phyloP scores from a whole-genome alignment of 2,888 invertebrate genomes.

The Cyaniris semiargus region DNA sequence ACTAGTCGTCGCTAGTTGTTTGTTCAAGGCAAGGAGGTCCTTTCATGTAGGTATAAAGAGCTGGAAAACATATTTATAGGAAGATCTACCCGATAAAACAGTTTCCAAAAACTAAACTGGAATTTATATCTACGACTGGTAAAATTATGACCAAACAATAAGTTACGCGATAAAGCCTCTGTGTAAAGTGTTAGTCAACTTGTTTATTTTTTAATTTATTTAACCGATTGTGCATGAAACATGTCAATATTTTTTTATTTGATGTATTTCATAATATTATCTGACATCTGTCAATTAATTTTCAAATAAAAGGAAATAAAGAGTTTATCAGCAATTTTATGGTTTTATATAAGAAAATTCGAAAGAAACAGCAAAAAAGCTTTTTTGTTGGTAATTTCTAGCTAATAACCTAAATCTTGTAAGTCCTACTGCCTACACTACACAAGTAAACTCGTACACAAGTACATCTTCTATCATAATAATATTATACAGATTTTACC shows the following conservation, averaged over 20 bases:
- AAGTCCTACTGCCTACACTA: too few species aligned
- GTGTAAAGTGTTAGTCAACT: neutral
- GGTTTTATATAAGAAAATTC: neutral
- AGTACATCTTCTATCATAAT: neutral
- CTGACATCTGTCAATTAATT: neutral
- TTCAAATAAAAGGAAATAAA: neutral
- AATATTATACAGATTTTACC: too few species aligned
- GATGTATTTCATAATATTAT: too few species aligned
- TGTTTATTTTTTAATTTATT: neutral
- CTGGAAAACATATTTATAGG: neutral
- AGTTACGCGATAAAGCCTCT: neutral
- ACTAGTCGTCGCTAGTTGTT: conserved; percentile 42
- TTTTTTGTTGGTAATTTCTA: neutral
- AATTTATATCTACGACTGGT: neutral
- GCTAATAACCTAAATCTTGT: neutral
- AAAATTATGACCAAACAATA: neutral
- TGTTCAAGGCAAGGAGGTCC: conserved; percentile 33
- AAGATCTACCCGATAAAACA: neutral
- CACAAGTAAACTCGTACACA: neutral
- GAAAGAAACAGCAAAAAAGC: neutral
- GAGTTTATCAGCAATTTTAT: neutral
- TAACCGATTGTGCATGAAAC: too few species aligned
- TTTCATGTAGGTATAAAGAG: neutral
- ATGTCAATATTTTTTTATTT: too few species aligned
- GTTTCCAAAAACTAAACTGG: neutral